Conservation (phyloP, 2,888 invertebrate species). For the Oxyteleia sp. region DNA sequence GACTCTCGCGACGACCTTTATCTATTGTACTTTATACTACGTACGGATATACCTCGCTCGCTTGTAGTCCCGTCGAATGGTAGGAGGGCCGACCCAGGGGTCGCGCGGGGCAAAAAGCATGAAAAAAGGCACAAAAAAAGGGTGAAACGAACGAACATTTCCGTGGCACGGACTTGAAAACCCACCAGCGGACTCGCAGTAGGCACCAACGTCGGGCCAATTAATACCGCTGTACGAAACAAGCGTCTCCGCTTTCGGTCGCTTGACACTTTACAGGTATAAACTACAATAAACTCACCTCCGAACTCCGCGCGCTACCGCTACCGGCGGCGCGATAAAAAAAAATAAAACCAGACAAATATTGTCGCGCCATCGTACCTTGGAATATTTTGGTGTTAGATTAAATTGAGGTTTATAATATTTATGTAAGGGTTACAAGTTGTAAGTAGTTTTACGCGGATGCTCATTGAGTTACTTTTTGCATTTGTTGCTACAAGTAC, state of each 20-base stretch:
- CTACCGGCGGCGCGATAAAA: conserved; percentile 55
- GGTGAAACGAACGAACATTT: conserved; percentile 84
- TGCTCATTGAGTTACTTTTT: conserved; percentile 44
- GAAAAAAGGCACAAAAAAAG: conserved; percentile 68
- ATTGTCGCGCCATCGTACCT: conserved; percentile 37
- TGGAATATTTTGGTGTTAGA: conserved; percentile 39
- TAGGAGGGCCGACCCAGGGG: conserved; percentile 70
- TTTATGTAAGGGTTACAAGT: no score
- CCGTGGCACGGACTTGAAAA: conserved; percentile 84
- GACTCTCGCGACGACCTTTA: conserved; percentile 81
- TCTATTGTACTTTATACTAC: conserved; percentile 75
- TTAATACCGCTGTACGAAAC: conserved; percentile 82
- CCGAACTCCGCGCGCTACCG: conserved; percentile 65
- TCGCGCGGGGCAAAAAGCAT: conserved; percentile 68
- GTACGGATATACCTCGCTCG: conserved; percentile 75
- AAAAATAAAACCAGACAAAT: conserved; percentile 23
- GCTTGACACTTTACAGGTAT: conserved; percentile 74
- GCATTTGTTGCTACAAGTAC: conserved; percentile 5
- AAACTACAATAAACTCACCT: conserved; percentile 75
- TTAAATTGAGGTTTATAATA: no score
- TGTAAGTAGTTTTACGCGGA: no score
- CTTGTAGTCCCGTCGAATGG: conserved; percentile 68
- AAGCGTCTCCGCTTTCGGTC: conserved; percentile 72
- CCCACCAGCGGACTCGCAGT: conserved; percentile 77
- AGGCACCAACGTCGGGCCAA: conserved; percentile 83